Base-by-base conservation (phyloP, 2,113 vertebrate species). In the Dipodomys merriami region DNA sequence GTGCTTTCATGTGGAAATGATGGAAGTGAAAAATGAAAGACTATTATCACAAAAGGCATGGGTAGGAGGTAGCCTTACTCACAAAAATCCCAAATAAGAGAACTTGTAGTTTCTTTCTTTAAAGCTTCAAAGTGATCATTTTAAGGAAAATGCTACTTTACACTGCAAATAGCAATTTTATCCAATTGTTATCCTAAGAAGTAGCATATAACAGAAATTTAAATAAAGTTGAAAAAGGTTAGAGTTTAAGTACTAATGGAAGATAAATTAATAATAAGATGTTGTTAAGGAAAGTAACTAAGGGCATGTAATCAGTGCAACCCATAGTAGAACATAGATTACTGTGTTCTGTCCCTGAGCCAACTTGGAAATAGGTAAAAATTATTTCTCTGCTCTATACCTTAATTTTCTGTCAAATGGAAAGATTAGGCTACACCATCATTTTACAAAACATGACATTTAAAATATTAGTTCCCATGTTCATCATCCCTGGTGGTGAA, bases 121-220 rank as follows among this genome's bases (percentile, higher is more conserved):
- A 73, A 91, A 79, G 8, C 5, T 84, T 73, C 6, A 44, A 94
- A 77, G 11, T 16, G 1, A 76, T 65, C 12, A 78, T 20, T 91
- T 77, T 60, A 84, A 92, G 65, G 19, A 7, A 80, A 80, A 95
- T 91, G n/a, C 60, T 22, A 62, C 68, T 92, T 92, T 85, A 62
- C 25, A 84, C 80, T 30, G 23, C 10, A 84, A 80, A 89, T 86
- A 57, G 27, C 20, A 65, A 53, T 90, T 85, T 82, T 83, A 86
- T 30, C 15, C 33, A 86, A 46, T 71, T 90, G 20, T 90, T 93
- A 77, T 65, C 12, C 22, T 20, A 85, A 83, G 6, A 81, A 18
- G 27, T 82, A 46, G 8, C 69, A 72, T 44, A 72, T 2, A 86
- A 27, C 44, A 77, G 19, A 83, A 78, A 65, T 65, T 71, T 4